A percentile compares a stretch with the other conserved stretches of the same genome.
phyloP scores from a whole-genome alignment of 1,140 invertebrate genomes.

The Pseudomyrmex flavicornis region DNA sequence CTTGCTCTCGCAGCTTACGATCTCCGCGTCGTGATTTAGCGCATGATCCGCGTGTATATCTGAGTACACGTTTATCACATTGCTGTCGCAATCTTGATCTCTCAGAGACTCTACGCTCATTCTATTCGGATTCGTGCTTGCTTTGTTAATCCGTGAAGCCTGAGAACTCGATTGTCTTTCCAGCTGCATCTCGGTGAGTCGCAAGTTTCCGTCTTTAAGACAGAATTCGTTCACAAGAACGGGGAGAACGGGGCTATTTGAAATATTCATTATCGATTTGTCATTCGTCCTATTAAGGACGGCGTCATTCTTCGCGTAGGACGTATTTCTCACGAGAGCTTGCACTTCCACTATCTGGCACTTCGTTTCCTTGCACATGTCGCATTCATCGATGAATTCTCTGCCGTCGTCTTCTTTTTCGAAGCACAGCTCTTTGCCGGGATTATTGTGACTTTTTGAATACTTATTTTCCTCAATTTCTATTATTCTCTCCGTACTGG shows the following conservation, averaged over 20 bases:
- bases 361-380: slow-evolving; percentile 40
- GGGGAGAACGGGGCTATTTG: not conserved
- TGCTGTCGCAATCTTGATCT: slow-evolving; percentile 40
- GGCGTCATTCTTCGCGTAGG: not conserved
- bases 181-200: not conserved
- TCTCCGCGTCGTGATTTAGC: slow-evolving; percentile 67
- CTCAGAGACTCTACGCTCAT: not conserved
- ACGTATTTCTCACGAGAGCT: not conserved
- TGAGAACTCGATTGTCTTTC: slow-evolving; percentile 19
- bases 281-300: not conserved
- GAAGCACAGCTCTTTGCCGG: not conserved
- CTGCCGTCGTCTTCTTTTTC: slow-evolving; percentile 25
- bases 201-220: not conserved
- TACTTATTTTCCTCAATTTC: slow-evolving; percentile 30
- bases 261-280: not conserved
- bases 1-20: slow-evolving; percentile 63
- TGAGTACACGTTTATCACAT: slow-evolving; percentile 63
- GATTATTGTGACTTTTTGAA: slow-evolving; percentile 13
- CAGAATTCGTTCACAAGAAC: not conserved
- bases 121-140: not conserved
- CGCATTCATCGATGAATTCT: slow-evolving; percentile 35
- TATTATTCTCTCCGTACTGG: slow-evolving; percentile 23
- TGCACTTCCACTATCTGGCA: slow-evolving; percentile 20
- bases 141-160: not conserved
- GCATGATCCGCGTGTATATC: slow-evolving; percentile 31